Base-by-base conservation (phyloP, 2,113 vertebrate genomes). In the Phycodurus eques region DNA sequence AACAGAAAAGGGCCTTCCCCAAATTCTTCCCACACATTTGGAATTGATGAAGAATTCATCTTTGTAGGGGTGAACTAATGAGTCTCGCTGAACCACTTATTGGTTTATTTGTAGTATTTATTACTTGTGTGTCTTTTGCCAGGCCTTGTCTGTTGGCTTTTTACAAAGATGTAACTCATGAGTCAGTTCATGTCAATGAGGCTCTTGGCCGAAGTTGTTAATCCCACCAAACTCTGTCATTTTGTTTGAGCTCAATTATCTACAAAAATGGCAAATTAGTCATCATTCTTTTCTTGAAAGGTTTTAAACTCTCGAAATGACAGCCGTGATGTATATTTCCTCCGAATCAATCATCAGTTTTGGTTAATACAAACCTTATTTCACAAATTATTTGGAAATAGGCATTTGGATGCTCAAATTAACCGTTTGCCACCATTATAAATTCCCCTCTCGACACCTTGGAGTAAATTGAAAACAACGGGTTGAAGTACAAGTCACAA, bases 401-500 rank as follows among this genome's bases (percentile, higher is more conserved):
- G 2, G 10, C 20, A 35, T 75, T 71, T 70, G 9, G 0, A 39
- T 42, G 9, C 17, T 67, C 33, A 19, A 33, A 49, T 70, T 27
- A 51, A 14, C 63, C 19, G 10, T 66, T 67, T n/a, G 2, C 10
- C 33, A 43, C n/a, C 10, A n/a, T 65, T 65, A 17, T 33, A 71
- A 68, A 75, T n/a, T 44, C 12, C 39, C 57, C 44, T 72, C 67
- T 70, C 68, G 78, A 78, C 76, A 73, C 60, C 70, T 57, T 71
- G 33, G 46, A 72, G 7, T 73, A 31, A 56, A 70, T 70, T 70
- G 44, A 78, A 65, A 70, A 70, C 66, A 42, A 77, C 73, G 60
- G 68, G 67, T 39, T 77, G 73, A 80, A 72, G 33, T 10, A 43
- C 73, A 78, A 72, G 33, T 19, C 49, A 73, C 79, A 73, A 31